A percentile compares a stretch with the other conserved stretches of the same genome.
Evolutionary conservation across 2,797 vertebrate species (phyloP).

Genomic region (Dendrocincla tyrannina): DNA sequence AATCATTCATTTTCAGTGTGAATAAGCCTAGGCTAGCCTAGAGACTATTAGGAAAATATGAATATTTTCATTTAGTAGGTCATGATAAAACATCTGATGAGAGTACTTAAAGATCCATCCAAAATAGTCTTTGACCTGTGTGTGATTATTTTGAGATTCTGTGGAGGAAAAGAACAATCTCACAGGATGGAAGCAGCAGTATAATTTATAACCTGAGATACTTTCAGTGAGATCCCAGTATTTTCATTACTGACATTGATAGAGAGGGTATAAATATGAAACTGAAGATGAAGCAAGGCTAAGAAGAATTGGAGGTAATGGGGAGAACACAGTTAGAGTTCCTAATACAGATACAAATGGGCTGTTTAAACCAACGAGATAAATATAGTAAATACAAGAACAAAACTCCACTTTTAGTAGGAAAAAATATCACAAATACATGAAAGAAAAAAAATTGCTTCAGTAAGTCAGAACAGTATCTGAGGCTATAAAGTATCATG

Average conservation of each 20-base stretch:
- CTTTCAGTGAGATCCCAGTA: background rate
- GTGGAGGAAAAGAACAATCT: background rate
- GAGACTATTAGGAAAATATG: background rate
- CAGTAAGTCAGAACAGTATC: background rate
- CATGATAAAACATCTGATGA: background rate
- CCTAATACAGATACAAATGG: background rate
- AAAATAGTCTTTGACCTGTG: background rate
- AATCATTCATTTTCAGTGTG: background rate
- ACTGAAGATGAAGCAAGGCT: background rate
- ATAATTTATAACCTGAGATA: background rate
- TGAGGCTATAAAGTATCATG: background rate
- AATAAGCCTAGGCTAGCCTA: background rate
- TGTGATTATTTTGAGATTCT: background rate
- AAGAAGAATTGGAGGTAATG: background rate
- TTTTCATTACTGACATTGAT: background rate
- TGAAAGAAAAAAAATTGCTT: background rate
- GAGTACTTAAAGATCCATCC: background rate
- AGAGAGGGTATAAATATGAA: background rate
- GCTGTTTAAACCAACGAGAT: background rate
- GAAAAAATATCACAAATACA: background rate
- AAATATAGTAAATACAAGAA: background rate
- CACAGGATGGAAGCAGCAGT: background rate
- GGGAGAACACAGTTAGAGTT: background rate
- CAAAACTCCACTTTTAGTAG: background rate
- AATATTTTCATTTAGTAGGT: background rate